A percentile compares a stretch with the other conserved stretches of the same genome.
phyloP scores from a whole-genome alignment of 2,113 vertebrate species.

The Macrotus californicus region DNA sequence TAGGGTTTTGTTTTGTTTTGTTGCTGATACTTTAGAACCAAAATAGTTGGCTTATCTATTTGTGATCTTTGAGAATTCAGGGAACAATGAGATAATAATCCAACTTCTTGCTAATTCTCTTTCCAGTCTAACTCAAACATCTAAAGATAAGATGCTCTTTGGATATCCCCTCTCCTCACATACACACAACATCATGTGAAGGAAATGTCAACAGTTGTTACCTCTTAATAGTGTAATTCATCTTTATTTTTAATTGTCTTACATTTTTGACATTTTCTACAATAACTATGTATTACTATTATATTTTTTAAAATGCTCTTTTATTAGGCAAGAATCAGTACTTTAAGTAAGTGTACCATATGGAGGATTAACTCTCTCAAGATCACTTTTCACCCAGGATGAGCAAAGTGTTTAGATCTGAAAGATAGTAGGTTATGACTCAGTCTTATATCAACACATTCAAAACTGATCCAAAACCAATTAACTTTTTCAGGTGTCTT shows the following conservation, averaged over 20 bases:
- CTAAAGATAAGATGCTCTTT: neutral
- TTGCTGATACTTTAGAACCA: neutral
- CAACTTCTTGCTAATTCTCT: neutral
- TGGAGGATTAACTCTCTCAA: neutral
- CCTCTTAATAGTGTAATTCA: neutral
- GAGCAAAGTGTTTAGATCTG: neutral
- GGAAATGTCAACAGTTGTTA: neutral
- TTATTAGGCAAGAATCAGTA: neutral
- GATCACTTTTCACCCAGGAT: neutral
- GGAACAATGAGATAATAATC: neutral
- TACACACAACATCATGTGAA: neutral
- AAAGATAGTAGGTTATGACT: neutral
- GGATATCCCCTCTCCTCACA: neutral
- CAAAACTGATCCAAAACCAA: neutral
- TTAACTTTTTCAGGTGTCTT: neutral
- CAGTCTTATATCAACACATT: neutral
- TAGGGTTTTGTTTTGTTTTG: neutral
- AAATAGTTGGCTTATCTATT: neutral
- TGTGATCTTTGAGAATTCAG: neutral
- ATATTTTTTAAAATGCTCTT: neutral
- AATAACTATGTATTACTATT: neutral
- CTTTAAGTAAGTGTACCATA: neutral
- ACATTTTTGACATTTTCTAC: neutral
- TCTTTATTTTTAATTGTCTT: neutral
- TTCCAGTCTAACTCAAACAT: neutral